phyloP scores from a whole-genome alignment of 2,888 invertebrate species.

The Aphidius colemani region DNA sequence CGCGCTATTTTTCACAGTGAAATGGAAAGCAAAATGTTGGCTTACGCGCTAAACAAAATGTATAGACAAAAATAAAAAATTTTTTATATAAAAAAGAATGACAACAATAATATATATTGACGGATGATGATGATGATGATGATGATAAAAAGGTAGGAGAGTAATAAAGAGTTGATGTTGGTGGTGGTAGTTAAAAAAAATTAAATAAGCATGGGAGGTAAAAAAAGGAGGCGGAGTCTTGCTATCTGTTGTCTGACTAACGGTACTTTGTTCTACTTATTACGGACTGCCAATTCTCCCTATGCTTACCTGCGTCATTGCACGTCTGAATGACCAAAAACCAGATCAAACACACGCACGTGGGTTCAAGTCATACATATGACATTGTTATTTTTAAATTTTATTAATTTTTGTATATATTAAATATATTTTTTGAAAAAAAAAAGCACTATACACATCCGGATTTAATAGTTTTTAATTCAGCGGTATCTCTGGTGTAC shows the following conservation, averaged over 20 bases:
- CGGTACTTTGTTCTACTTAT: slow-evolving; percentile 59
- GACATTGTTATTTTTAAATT: too few relatives aligned
- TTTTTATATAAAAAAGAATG: too few relatives aligned
- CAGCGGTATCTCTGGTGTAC: too few relatives aligned
- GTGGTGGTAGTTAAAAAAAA: too few relatives aligned
- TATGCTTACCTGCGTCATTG: slow-evolving; percentile 36
- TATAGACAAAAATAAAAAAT: slow-evolving; percentile 10
- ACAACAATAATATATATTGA: too few relatives aligned
- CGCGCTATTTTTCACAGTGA: slow-evolving; percentile 60
- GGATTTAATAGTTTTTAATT: slow-evolving; percentile 1
- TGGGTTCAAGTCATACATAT: neutral
- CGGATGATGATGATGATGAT: too few relatives aligned
- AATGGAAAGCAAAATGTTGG: slow-evolving; percentile 58
- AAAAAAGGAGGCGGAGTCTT: slow-evolving; percentile 22
- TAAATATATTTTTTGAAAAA: neutral
- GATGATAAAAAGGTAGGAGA: too few relatives aligned
- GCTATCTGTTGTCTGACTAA: slow-evolving; percentile 54
- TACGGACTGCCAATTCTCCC: slow-evolving; percentile 40
- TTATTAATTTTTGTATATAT: too few relatives aligned
- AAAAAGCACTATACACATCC: neutral
- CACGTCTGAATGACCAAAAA: slow-evolving; percentile 20
- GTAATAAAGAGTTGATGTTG: too few relatives aligned
- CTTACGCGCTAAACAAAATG: slow-evolving; percentile 49
- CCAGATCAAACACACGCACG: slow-evolving; percentile 11
- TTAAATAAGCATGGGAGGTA: neutral